A percentile compares a stretch with the other conserved stretches of the same genome.
Evolutionary conservation across 1,140 invertebrate species (phyloP).

Genomic region (Drosophila suzukii): DNA sequence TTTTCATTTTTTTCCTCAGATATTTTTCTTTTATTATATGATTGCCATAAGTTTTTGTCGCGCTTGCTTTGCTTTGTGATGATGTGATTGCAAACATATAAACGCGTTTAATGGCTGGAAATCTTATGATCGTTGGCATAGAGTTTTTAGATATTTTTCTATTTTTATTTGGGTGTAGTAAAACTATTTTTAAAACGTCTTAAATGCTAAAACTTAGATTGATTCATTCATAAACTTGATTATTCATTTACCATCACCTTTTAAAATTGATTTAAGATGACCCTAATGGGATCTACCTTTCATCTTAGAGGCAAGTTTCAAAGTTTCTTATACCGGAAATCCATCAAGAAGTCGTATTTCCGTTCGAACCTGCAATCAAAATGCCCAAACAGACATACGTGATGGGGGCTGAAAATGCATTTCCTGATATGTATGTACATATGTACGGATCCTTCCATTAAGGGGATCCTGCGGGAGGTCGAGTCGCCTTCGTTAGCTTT

Average conservation of each 20-base stretch:
- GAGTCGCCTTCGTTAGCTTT: slow-evolving; percentile 68
- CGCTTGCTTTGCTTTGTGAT: slow-evolving; percentile 50
- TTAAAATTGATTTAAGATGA: slow-evolving; percentile 1
- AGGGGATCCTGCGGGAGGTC: slow-evolving; percentile 21
- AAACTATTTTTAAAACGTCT: too few relatives aligned
- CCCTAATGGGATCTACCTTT: not conserved
- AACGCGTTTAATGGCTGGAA: slow-evolving; percentile 51
- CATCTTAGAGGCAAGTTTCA: slow-evolving; percentile 1
- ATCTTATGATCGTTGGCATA: slow-evolving; percentile 18
- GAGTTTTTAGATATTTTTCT: not conserved
- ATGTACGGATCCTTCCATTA: slow-evolving; percentile 46
- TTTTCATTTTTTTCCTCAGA: slow-evolving; percentile 21
- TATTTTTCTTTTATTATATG: slow-evolving; percentile 60
- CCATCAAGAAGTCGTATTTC: slow-evolving; percentile 4
- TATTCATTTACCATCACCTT: too few relatives aligned
- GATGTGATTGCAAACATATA: slow-evolving; percentile 48
- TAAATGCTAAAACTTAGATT: too few relatives aligned
- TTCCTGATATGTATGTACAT: slow-evolving; percentile 12
- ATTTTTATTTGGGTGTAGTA: not conserved
- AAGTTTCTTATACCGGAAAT: slow-evolving; percentile 4
- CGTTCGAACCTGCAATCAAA: slow-evolving; percentile 4
- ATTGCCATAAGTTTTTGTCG: slow-evolving; percentile 60
- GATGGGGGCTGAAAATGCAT: slow-evolving; percentile 25
- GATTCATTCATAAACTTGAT: too few relatives aligned
- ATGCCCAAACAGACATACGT: not conserved